These are phyloP conservation scores for Pangasius krempfi DNA, from an alignment of 2,797 vertebrate species.

Conservation along the genomic window DNA sequence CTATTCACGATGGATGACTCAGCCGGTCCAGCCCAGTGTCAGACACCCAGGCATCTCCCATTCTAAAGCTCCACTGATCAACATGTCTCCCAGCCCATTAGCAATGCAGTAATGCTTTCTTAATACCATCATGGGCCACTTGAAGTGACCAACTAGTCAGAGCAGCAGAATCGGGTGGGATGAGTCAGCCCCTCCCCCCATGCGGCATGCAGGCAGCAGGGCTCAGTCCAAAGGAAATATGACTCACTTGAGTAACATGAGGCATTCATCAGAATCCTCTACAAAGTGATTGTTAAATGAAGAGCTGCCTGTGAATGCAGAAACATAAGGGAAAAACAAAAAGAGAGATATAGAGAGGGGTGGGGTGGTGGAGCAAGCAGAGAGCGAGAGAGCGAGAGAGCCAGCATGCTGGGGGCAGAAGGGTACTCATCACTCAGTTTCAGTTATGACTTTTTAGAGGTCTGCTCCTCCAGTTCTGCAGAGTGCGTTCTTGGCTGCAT, in stretches of 20 bases:
- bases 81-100: constrained; percentile 42
- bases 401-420: constrained; percentile 27
- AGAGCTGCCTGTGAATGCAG: constrained; percentile 60
- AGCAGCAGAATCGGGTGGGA: constrained; percentile 53
- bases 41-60: constrained; percentile 56
- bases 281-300: constrained; percentile 77
- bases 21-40: constrained; percentile 58
- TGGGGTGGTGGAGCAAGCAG: no score
- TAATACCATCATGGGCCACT: constrained; percentile 65
- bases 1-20: constrained; percentile 68
- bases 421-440: constrained; percentile 62
- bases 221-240: constrained; percentile 81
- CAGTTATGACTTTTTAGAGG: constrained; percentile 66
- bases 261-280: constrained; percentile 78
- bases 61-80: constrained; percentile 39
- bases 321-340: constrained; percentile 52
- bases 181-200: constrained; percentile 65
- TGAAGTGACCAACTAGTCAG: constrained; percentile 61
- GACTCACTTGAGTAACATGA: constrained; percentile 82
- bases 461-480: constrained; percentile 66
- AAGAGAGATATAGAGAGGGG: neutral
- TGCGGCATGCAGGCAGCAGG: constrained; percentile 74
- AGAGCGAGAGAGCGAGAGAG: constrained; percentile 6
- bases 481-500: constrained; percentile 73
- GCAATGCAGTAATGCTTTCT: constrained; percentile 59